Evolutionary conservation across 1,140 invertebrate genomes (phyloP).

Genomic region (Heliconius hermathena): DNA sequence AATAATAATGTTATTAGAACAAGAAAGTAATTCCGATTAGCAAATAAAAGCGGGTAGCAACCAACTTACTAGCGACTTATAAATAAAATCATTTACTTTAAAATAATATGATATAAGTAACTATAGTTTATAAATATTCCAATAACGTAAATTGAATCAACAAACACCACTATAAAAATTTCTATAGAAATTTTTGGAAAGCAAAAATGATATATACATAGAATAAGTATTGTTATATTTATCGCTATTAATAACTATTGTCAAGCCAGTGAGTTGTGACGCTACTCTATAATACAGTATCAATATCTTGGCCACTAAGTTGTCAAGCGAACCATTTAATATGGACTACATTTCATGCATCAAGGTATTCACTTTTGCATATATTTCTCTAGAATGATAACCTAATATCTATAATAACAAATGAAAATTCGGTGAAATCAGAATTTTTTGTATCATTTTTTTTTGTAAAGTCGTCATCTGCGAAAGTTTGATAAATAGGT

Average conservation of each 20-base stretch:
- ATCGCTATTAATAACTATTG: constrained; percentile 34
- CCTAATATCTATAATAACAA: background rate
- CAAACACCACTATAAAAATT: background rate
- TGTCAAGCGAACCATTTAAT: constrained; percentile 48
- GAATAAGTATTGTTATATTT: constrained; percentile 6
- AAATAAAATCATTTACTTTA: too few relatives aligned
- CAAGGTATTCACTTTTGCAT: constrained; percentile 1
- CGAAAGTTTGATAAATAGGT: background rate
- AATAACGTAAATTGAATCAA: background rate
- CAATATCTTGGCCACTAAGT: constrained; percentile 30
- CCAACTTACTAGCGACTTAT: too few relatives aligned
- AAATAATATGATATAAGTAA: background rate
- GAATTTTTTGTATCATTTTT: background rate
- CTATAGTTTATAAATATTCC: background rate
- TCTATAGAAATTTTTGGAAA: constrained; percentile 26
- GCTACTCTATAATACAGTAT: constrained; percentile 29
- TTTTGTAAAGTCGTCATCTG: background rate
- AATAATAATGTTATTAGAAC: too few relatives aligned
- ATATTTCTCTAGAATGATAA: background rate
- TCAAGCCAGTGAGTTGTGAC: constrained; percentile 35
- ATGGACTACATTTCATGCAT: constrained; percentile 56
- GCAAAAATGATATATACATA: constrained; percentile 15
- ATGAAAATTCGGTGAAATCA: background rate
- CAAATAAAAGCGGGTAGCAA: too few relatives aligned
- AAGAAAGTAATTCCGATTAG: too few relatives aligned